phyloP scores from a whole-genome alignment of 2,113 vertebrate genomes.

The Pterocles burchelli region DNA sequence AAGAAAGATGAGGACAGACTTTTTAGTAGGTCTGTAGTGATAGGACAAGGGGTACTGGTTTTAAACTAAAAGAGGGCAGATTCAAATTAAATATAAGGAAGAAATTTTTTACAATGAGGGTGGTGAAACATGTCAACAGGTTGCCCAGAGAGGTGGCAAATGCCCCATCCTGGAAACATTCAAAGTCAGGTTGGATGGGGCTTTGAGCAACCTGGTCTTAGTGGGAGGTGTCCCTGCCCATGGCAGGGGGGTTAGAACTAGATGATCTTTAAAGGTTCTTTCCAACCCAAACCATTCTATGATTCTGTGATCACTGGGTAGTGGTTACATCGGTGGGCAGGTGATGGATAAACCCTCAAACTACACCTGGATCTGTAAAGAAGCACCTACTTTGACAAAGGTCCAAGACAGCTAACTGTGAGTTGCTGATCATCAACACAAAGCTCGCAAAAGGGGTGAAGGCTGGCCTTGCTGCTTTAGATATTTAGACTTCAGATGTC shows the following conservation, averaged over 20 bases:
- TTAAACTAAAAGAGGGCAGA: not conserved
- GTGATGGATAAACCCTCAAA: not conserved
- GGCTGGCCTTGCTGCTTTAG: not conserved
- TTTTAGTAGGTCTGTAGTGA: not conserved
- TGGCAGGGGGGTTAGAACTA: not conserved
- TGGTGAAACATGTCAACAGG: not conserved
- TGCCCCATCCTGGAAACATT: not conserved
- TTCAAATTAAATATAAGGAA: not conserved
- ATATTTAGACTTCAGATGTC: not conserved
- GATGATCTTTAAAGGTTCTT: not conserved
- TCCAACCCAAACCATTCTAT: not conserved
- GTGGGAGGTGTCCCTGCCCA: not conserved
- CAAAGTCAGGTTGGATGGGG: fast-evolving
- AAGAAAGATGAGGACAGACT: not conserved
- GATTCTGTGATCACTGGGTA: fast-evolving
- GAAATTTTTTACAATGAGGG: fast-evolving
- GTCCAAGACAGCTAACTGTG: not conserved
- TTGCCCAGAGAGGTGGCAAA: not conserved
- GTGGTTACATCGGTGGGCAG: not conserved
- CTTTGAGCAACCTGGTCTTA: not conserved
- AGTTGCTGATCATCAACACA: not conserved
- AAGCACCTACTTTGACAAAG: not conserved
- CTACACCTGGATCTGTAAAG: not conserved
- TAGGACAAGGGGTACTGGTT: not conserved
- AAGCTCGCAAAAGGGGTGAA: not conserved